Evolutionary conservation across 2,797 vertebrate species (phyloP).

Genomic region (Pantherophis alleghaniensis): DNA sequence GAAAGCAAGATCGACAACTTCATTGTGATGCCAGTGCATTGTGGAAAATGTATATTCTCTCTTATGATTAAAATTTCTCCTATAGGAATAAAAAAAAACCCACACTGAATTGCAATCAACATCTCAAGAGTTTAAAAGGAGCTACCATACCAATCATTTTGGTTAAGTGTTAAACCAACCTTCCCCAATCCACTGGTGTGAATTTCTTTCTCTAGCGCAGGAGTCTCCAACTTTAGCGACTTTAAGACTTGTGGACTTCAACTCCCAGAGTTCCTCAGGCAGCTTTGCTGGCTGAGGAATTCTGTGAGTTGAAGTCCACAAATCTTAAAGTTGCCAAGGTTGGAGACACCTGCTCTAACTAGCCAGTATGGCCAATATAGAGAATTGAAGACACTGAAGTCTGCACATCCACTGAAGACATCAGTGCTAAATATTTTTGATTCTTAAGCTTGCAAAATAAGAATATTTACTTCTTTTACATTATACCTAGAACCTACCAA

Average conservation of each 20-base stretch:
- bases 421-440: not conserved
- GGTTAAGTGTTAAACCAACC: not conserved
- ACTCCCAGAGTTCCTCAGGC: no score
- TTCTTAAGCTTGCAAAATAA: not conserved
- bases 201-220: not conserved
- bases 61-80: constrained; percentile 87
- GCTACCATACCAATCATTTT: not conserved
- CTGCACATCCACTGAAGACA: not conserved
- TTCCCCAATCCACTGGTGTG: not conserved
- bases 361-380: no score
- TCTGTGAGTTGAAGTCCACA: no score
- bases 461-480: no score
- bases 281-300: no score
- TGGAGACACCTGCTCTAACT: no score
- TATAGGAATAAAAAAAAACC: constrained; percentile 43
- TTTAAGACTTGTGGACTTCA: no score
- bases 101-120: not conserved
- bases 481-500: not conserved
- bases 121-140: not conserved
- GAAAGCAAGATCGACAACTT: constrained; percentile 86
- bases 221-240: no score
- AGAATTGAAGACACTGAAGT: not conserved
- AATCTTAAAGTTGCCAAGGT: no score
- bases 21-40: constrained; percentile 89
- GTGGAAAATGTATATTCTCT: constrained; percentile 87